Percentiles rank a stretch among this genome's conserved stretches.
Conservation (phyloP, 2,888 invertebrate genomes). For the Thecocarcelia acutangulata region DNA sequence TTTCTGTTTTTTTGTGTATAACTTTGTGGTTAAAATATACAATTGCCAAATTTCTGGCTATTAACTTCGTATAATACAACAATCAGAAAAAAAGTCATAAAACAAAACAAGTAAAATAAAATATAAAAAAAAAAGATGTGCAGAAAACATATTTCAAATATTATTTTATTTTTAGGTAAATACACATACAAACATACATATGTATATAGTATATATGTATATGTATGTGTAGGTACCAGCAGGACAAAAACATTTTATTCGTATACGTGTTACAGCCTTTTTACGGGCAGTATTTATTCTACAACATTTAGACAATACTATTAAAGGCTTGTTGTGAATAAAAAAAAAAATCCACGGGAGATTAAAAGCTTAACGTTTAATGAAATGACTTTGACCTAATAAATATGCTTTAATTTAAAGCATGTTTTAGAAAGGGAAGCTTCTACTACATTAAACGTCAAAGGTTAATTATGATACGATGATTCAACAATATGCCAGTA, state of each 20-base stretch:
- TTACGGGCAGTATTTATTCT: slow-evolving; percentile 33
- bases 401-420: too few relatives aligned
- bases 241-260: slow-evolving; percentile 54
- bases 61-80: neutral
- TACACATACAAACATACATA: too few relatives aligned
- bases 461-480: too few relatives aligned
- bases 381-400: too few relatives aligned
- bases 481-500: too few relatives aligned
- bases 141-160: too few relatives aligned
- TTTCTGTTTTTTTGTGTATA: slow-evolving; percentile 41
- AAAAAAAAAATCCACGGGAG: too few relatives aligned
- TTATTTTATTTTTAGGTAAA: too few relatives aligned
- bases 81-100: slow-evolving; percentile 30
- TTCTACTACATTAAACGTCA: too few relatives aligned
- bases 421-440: neutral
- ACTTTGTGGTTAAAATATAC: slow-evolving; percentile 43
- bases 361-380: too few relatives aligned
- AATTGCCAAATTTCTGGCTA: neutral
- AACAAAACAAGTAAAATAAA: slow-evolving; percentile 4
- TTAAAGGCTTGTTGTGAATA: too few relatives aligned
- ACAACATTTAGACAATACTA: neutral
- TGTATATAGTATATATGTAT: too few relatives aligned
- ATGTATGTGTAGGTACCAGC: slow-evolving; percentile 58
- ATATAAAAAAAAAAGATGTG: neutral
- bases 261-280: slow-evolving; percentile 47